phyloP scores from a whole-genome alignment of 1,140 invertebrate genomes.

The Drosophila chauvacae region DNA sequence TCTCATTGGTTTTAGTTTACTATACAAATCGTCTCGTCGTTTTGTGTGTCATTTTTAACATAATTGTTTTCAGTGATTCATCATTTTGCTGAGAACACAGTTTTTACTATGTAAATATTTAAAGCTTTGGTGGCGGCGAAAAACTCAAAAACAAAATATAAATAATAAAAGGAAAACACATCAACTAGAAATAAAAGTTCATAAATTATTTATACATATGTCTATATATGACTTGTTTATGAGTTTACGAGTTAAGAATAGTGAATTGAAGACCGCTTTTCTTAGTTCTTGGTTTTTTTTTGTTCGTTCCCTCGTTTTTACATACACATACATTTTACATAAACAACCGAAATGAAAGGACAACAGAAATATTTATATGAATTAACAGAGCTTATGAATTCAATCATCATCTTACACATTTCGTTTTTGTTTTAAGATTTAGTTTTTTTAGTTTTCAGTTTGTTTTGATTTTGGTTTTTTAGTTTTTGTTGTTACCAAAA shows the following conservation, averaged over 20 bases:
- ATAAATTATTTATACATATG: constrained; percentile 22
- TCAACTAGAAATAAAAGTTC: constrained; percentile 15
- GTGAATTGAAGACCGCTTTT: constrained; percentile 70
- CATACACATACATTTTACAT: constrained; percentile 73
- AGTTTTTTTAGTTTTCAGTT: constrained; percentile 45
- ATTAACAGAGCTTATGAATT: constrained; percentile 59
- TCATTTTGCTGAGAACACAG: constrained; percentile 74
- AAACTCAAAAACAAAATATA: constrained; percentile 38
- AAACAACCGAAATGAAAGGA: constrained; percentile 71
- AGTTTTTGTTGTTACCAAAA: constrained; percentile 66
- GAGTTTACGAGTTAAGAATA: constrained; percentile 35
- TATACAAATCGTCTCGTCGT: constrained; percentile 71
- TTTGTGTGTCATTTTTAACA: constrained; percentile 49
- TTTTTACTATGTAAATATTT: constrained; percentile 80
- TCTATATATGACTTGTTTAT: constrained; percentile 17
- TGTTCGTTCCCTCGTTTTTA: constrained; percentile 36
- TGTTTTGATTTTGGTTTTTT: constrained; percentile 64
- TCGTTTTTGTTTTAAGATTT: constrained; percentile 44
- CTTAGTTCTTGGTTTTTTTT: constrained; percentile 31
- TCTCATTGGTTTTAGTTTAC: constrained; percentile 60
- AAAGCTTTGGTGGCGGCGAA: constrained; percentile 80
- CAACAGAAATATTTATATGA: constrained; percentile 49
- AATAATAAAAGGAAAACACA: constrained; percentile 16
- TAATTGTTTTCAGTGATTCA: constrained; percentile 54
- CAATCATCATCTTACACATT: constrained; percentile 13